Evolutionary conservation across 2,113 vertebrate species (phyloP), one percentile per base, ranked within the genome.

Genomic region (Bothrops jararaca): DNA sequence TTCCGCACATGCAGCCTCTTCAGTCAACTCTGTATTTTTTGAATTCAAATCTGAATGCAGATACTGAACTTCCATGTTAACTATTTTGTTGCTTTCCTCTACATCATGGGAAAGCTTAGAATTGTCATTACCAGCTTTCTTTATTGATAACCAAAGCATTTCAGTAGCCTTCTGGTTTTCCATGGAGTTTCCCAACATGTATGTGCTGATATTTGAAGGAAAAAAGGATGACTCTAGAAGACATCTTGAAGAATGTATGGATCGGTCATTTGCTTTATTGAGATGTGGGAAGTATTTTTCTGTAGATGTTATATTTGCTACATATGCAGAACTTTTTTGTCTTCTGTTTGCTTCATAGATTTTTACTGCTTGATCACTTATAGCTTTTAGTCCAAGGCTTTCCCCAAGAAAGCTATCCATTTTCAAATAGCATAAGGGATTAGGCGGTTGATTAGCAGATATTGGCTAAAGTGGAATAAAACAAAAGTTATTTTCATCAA

Each of bases 1-100:
- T 69, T 98, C 97, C 8, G 86, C 92, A 92, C 94, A 97, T 89
- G 96, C 88, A 90, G 96, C 96, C 20, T 98, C 98, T 13, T 93
- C 94, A 50, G 92, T 90, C 11, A 98, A 93, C 74, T 98, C 98
- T 18, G 94, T 92, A 22, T 93, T 97, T 87, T 97, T 96, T 4
- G 96, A 92, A 87, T 96, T 93, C 18, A 98, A 92, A 89, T 97
- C 96, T 0, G 92, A 97, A 9, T 91, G 96, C 90, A 98, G 96
- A 0, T 94, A 94, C 92, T 97, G 94, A 39, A 96, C 94, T 93
- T 98, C 94, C 34, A 24, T 85, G 89, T 95, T 93, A 80, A 95
- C 80, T 1, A 60, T 94, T 91, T 97, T 95, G 85, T 95, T 95
- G 60, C 20, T 94, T 54, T 95, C 93, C 54, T 93, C 69, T 89